Evolutionary conservation across 2,113 vertebrate species (phyloP).

Genomic region (Psittacus erithacus): DNA sequence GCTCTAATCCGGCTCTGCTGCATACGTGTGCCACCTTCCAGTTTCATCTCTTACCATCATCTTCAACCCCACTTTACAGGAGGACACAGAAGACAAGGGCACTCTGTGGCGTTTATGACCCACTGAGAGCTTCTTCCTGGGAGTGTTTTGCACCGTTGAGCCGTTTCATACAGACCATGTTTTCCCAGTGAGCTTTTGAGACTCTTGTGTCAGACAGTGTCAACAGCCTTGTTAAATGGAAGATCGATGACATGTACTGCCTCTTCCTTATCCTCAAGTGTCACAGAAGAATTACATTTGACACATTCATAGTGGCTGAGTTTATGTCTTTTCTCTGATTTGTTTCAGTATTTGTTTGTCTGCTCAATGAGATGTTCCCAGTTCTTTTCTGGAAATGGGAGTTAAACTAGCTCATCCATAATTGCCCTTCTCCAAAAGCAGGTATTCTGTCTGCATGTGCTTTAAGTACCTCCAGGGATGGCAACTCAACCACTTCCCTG

Average conservation of each 20-base stretch:
- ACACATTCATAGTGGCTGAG: neutral
- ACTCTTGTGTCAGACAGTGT: neutral
- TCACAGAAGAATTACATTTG: conserved; percentile 49
- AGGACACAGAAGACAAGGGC: neutral
- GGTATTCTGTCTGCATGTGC: neutral
- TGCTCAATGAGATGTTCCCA: neutral
- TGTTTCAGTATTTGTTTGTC: conserved; percentile 12
- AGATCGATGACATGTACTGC: neutral
- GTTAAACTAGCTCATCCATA: neutral
- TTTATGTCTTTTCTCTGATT: conserved; percentile 30
- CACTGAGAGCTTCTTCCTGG: neutral
- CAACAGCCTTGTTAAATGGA: neutral
- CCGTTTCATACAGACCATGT: neutral
- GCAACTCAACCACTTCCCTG: accelerated
- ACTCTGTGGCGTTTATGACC: neutral
- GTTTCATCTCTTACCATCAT: neutral
- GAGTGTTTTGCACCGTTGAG: neutral
- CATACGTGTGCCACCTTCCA: neutral
- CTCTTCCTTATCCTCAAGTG: conserved; percentile 14
- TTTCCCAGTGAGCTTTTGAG: conserved; percentile 8
- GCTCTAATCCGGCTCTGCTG: neutral
- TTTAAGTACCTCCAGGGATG: neutral
- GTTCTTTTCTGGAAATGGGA: conserved; percentile 19
- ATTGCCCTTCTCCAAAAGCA: neutral
- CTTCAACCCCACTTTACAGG: neutral